Evolutionary conservation across 2,113 vertebrate genomes (phyloP), one percentile per base, ranked within the genome.

Genomic region (Thinocorus orbignyianus): DNA sequence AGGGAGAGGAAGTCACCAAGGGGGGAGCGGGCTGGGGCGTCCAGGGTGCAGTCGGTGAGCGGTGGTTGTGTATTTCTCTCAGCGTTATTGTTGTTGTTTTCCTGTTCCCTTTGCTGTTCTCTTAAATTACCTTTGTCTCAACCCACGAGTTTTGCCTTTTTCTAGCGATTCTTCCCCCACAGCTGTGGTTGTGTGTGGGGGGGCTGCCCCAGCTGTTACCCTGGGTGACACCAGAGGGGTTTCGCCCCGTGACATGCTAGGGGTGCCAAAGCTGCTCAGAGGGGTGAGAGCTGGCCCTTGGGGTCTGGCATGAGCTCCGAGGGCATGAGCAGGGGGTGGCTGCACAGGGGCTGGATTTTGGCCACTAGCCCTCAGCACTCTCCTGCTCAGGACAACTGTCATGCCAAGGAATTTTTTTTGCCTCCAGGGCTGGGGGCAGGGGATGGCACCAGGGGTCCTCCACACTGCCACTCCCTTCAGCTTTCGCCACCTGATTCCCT

Each of bases 201-300:
- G 13, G 10, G 41, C 41, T 13, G 44, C 44, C 28, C 30, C 0
- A 0, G 48, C 57, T 3, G 0, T 16, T n/a, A 64, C 76, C n/a
- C 28, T 39, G 3, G 10, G 65, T 39, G 70, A 42, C 49, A 25
- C 33, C 1, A 4, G 44, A 30, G 11, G 10, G 7, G 41, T 6
- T 90, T 73, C 3, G 2, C 28, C 16, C 1, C 1, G 54, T 51
- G 70, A 52, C 6, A 5, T 20, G 15, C 3, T 0, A 3, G 14
- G 54, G 69, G 6, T 35, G 22, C 19, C 60, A 61, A 24, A 81
- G 46, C 55, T 66, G 20, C 65, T 48, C 0, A 1, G 66, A 54
- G 55, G 42, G 35, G 49, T 26, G 42, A 46, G 7, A 71, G 42
- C 33, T 51, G 52, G 66, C 28, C 18, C 17, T 9, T 39, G 51